Conservation (phyloP, 2,113 vertebrate genomes). For the Balaenoptera acutorostrata region DNA sequence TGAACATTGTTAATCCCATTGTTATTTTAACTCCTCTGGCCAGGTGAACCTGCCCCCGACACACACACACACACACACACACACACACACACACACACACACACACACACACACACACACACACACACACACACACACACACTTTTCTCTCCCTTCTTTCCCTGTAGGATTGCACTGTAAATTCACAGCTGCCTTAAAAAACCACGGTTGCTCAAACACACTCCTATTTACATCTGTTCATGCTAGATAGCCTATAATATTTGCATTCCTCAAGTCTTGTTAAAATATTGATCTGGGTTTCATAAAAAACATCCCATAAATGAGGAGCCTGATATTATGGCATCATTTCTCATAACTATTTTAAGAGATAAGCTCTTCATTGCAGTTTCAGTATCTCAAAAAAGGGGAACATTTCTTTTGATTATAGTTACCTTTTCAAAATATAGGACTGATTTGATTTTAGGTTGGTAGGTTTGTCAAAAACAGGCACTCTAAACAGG, state of each 20-base stretch:
- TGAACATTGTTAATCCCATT: not conserved
- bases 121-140: too few relatives aligned
- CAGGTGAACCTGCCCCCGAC: not conserved
- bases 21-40: not conserved
- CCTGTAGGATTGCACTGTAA: not conserved
- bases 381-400: not conserved
- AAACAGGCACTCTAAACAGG: not conserved
- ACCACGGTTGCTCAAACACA: not conserved
- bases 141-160: not conserved
- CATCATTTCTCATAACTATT: not conserved
- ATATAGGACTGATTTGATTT: not conserved
- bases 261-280: not conserved
- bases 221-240: not conserved
- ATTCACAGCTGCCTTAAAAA: not conserved
- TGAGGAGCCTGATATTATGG: not conserved
- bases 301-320: not conserved
- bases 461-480: not conserved
- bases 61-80: too few relatives aligned
- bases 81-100: too few relatives aligned
- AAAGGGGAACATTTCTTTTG: not conserved
- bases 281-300: not conserved
- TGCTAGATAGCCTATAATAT: not conserved
- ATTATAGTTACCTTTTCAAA: not conserved
- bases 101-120: too few relatives aligned
- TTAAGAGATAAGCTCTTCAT: not conserved